Evolutionary conservation across 1,140 invertebrate species (phyloP).

Genomic region (Drosophila sulfurigaster): DNA sequence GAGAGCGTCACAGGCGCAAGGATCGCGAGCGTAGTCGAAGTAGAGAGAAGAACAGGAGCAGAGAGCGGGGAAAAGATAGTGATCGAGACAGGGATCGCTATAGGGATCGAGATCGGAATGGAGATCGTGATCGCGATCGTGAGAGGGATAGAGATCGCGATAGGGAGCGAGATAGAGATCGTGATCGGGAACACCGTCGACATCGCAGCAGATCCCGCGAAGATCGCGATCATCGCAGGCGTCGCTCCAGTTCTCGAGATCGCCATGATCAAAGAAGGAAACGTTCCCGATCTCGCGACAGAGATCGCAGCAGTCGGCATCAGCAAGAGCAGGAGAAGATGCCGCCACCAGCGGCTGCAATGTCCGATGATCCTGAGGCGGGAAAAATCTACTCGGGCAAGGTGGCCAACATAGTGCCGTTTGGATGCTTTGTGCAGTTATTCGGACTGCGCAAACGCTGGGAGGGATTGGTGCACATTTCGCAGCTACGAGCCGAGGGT

Average conservation of each 20-base stretch:
- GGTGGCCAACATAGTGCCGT: conserved; percentile 97
- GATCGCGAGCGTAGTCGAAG: conserved; percentile 53
- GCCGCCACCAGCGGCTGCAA: conserved; percentile 74
- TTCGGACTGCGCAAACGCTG: conserved; percentile 94
- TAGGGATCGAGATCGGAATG: conserved; percentile 31
- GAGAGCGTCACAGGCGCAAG: conserved; percentile 44
- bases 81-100: conserved; percentile 9
- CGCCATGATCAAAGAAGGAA: conserved; percentile 74
- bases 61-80: conserved; percentile 52
- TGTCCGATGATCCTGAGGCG: conserved; percentile 88
- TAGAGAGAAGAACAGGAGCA: conserved; percentile 58
- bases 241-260: conserved; percentile 63
- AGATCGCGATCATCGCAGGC: conserved; percentile 64
- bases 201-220: conserved; percentile 52
- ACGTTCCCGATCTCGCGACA: conserved; percentile 47
- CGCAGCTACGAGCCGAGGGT: conserved; percentile 96
- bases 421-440: conserved; percentile 99
- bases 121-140: conserved; percentile 27
- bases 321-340: conserved; percentile 55
- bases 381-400: conserved; percentile 96
- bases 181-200: conserved; percentile 30
- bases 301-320: conserved; percentile 58
- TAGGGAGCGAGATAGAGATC: conserved; percentile 22
- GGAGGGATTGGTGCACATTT: conserved; percentile 99
- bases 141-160: conserved; percentile 18